Base-by-base conservation (phyloP, 2,888 invertebrate species). In the Thelaira solivaga region DNA sequence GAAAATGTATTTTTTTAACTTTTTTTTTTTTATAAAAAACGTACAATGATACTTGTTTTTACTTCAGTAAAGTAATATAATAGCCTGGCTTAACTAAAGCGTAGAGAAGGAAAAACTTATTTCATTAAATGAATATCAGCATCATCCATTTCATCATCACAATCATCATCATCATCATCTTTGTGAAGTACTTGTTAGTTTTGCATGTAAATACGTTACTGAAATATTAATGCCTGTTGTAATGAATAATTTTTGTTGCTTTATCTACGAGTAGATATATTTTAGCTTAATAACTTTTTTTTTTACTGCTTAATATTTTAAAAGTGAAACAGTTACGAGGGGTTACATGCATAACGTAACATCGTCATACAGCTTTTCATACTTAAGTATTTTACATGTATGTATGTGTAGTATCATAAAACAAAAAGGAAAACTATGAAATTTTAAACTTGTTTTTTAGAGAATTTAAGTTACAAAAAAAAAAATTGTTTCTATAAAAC, bases 81-180 rank as follows among this genome's bases (percentile, higher is more conserved):
- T 24, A 45, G 26, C 31, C 34, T 53, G 57, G 57, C 34, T 53
- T 34, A 24, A 22, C 18, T 10, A 16, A n/a, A 41, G 6, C 11
- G 26, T 7, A 62, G 20, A 62, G 11, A 69, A 59, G 16, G 26
- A 43, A 41, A 45, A 67, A 65, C 51, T 73, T 73, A 34, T 67
- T 57, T 73, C 64, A 65, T 73, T 41, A 73, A 65, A 65, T 57
- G 41, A 4, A 65, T 73, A 26, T 13, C 16, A 13, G 5, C 6
- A 16, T 39, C 13, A 13, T 39, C 6, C 5, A 39, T 39, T n/a
- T 16, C 6, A 16, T 39, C 13, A 13, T 39, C 6, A 16, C 29
- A 18, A 43, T 2, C 11, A 29, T 45, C 43, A 43, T 43, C 20
- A 26, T 43, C 18, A 24, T 43, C 18, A 41, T 13, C 11, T 16